Evolutionary conservation across 2,113 vertebrate species (phyloP).

Genomic region (Acrocephalus kingi): DNA sequence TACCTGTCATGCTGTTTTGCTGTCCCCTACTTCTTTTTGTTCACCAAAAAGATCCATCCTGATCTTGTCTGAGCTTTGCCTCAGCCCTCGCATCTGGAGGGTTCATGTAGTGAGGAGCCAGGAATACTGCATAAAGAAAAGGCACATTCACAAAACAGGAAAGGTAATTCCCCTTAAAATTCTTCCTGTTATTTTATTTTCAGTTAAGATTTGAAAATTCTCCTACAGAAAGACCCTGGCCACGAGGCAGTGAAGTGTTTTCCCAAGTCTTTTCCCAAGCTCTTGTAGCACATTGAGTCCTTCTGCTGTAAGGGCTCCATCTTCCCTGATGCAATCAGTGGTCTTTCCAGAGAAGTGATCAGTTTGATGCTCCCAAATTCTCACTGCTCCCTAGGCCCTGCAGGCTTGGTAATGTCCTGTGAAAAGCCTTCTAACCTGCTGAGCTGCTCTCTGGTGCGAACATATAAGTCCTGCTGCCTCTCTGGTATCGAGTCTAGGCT

Average conservation of each 20-base stretch:
- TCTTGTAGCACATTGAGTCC: background rate
- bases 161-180: background rate
- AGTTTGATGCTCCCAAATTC: background rate
- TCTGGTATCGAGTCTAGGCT: background rate
- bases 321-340: background rate
- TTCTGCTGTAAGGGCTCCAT: background rate
- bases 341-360: background rate
- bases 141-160: background rate
- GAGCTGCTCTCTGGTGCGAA: background rate
- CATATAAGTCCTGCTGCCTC: background rate
- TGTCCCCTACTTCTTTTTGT: background rate
- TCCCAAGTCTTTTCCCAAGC: background rate
- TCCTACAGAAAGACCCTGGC: background rate
- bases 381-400: background rate
- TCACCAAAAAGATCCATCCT: background rate
- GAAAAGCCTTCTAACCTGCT: background rate
- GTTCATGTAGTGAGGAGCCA: background rate
- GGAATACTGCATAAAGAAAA: background rate
- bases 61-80: background rate
- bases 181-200: background rate
- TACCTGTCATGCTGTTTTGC: background rate
- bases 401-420: background rate
- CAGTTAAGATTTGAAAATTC: background rate
- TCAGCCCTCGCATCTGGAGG: background rate
- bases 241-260: background rate